Conservation (phyloP, 2,888 invertebrate genomes). For the Poecilobothrus nobilitatus region DNA sequence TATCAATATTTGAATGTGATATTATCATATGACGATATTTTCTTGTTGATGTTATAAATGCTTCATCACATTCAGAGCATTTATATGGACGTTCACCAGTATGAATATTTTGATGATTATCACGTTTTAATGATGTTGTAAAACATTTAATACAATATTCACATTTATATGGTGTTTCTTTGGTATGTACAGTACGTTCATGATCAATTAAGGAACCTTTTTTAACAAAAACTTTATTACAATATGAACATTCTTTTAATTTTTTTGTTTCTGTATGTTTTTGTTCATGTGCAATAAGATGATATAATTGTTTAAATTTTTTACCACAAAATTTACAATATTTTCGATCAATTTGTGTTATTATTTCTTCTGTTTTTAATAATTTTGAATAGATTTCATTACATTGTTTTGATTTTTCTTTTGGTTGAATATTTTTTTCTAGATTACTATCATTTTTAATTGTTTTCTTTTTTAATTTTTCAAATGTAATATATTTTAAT, state of each 20-base stretch:
- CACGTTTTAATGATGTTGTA: conserved; percentile 1
- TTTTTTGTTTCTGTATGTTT: background rate
- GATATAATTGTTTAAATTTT: background rate
- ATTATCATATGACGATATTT: background rate
- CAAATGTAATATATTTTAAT: background rate
- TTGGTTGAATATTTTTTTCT: background rate
- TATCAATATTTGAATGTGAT: background rate
- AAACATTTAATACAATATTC: background rate
- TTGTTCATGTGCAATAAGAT: background rate
- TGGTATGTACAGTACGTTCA: background rate
- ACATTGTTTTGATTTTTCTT: background rate
- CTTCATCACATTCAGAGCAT: background rate
- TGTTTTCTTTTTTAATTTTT: background rate
- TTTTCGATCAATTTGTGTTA: background rate
- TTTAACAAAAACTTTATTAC: background rate
- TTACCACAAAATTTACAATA: background rate
- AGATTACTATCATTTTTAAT: background rate
- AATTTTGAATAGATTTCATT: background rate
- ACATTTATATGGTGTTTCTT: background rate
- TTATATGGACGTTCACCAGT: background rate
- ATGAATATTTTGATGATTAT: conserved; percentile 1
- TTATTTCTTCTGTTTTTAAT: background rate
- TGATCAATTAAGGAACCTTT: background rate
- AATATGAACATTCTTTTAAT: background rate
- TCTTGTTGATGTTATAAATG: background rate